Conservation (phyloP, 2,888 invertebrate species). For the Anthophora plumipes region DNA sequence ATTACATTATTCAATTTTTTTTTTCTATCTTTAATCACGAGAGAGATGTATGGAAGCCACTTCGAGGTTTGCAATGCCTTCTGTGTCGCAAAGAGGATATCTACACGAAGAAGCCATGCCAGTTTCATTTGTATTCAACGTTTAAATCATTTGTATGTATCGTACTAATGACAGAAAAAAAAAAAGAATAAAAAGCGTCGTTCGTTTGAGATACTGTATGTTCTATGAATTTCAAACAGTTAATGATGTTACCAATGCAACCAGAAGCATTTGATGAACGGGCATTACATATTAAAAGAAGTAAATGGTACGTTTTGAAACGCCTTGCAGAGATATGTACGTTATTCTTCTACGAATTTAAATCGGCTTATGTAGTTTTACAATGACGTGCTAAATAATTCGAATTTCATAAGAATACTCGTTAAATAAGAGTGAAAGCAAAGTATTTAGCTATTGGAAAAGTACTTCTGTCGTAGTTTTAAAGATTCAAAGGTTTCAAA, state of each 20-base stretch:
- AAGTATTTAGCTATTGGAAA: too few relatives aligned
- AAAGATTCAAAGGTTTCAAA: too few relatives aligned
- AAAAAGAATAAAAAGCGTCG: conserved; percentile 14
- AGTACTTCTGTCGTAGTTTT: too few relatives aligned
- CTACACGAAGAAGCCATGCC: conserved; percentile 5
- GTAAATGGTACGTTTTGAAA: conserved; percentile 3
- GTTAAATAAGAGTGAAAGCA: too few relatives aligned
- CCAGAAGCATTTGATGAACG: neutral
- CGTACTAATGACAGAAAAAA: conserved; percentile 14
- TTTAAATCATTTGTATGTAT: conserved; percentile 8
- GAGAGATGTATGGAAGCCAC: neutral
- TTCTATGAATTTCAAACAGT: conserved; percentile 22
- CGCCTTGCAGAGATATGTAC: neutral
- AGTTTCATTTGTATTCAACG: conserved; percentile 17
- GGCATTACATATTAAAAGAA: conserved; percentile 6
- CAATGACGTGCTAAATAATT: too few relatives aligned
- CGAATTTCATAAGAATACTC: too few relatives aligned
- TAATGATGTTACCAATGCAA: conserved; percentile 10
- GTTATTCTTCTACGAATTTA: neutral
- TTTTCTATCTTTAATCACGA: neutral
- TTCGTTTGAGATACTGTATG: conserved; percentile 3
- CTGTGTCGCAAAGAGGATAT: neutral
- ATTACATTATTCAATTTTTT: conserved; percentile 23
- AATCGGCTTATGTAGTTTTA: neutral
- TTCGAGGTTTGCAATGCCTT: neutral